Evolutionary conservation across 2,797 vertebrate genomes (phyloP).

Genomic region (Vultur gryphus): DNA sequence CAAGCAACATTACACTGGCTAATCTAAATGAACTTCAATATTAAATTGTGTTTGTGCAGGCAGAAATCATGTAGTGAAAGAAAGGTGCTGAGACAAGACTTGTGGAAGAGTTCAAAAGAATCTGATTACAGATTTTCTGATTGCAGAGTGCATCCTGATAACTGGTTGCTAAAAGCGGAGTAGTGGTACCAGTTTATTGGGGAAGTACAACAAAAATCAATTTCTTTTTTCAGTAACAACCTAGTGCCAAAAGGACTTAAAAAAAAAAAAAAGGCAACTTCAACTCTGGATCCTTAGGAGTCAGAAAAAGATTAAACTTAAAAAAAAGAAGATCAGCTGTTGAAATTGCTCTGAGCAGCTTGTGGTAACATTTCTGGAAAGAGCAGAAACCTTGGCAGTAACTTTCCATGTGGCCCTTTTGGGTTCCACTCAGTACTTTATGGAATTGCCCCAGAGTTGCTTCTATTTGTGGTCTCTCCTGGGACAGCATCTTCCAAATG

Average conservation of each 20-base stretch:
- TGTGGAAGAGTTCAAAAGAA: conserved; percentile 10
- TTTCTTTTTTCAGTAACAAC: not conserved
- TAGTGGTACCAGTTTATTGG: not conserved
- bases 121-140: conserved; percentile 29
- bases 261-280: not conserved
- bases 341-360: not conserved
- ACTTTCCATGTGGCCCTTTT: not conserved
- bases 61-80: not conserved
- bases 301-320: not conserved
- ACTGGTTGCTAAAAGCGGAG: not conserved
- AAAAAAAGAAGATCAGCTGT: not conserved
- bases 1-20: not conserved
- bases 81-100: conserved; percentile 10
- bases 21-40: conserved; percentile 21
- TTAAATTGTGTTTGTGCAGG: conserved; percentile 30
- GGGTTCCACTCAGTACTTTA: not conserved
- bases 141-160: not conserved
- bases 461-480: not conserved
- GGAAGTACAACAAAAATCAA: not conserved
- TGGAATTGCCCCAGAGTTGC: not conserved
- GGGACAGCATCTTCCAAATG: not conserved
- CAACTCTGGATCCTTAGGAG: not conserved
- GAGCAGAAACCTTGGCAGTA: not conserved
- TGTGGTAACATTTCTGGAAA: not conserved
- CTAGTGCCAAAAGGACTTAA: not conserved